phyloP scores from a whole-genome alignment of 1,140 invertebrate species.

The Lepidostoma basale region DNA sequence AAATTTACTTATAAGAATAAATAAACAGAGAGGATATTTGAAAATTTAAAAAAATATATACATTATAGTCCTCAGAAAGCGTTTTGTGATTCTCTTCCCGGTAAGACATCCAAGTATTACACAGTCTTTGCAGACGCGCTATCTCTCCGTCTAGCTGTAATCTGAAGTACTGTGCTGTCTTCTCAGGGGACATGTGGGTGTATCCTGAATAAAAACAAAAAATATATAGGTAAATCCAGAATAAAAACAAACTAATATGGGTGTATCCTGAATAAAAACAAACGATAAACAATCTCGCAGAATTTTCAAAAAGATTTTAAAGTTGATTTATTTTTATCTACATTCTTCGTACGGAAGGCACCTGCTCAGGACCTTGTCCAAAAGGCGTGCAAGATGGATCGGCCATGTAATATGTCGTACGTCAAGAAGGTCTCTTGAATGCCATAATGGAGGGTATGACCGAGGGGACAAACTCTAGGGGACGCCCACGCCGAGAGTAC shows the following conservation, averaged over 20 bases:
- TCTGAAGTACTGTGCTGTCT: constrained; percentile 62
- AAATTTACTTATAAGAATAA: background rate
- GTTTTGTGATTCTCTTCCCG: constrained; percentile 45
- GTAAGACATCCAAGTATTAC: constrained; percentile 57
- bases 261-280: constrained; percentile 18
- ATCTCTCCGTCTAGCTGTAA: constrained; percentile 60
- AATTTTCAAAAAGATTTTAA: too few species aligned
- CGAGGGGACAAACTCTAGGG: too few species aligned
- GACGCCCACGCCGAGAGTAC: too few species aligned
- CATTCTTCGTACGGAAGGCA: too few species aligned
- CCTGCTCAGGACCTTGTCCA: too few species aligned
- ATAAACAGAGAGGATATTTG: background rate
- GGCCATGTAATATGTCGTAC: too few species aligned
- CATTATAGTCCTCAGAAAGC: constrained; percentile 40
- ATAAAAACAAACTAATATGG: too few species aligned
- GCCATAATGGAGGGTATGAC: too few species aligned
- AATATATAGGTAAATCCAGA: background rate
- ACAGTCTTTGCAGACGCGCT: constrained; percentile 53
- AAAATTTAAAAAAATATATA: constrained; percentile 1
- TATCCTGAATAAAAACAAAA: constrained; percentile 21
- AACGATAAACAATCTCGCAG: background rate
- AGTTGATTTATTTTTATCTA: too few species aligned
- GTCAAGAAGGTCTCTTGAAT: too few species aligned
- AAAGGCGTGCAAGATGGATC: too few species aligned
- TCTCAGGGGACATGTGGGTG: constrained; percentile 50